These are phyloP conservation scores for Crotalus tigris DNA, from an alignment of 2,113 vertebrate genomes.

Conservation along the genomic window DNA sequence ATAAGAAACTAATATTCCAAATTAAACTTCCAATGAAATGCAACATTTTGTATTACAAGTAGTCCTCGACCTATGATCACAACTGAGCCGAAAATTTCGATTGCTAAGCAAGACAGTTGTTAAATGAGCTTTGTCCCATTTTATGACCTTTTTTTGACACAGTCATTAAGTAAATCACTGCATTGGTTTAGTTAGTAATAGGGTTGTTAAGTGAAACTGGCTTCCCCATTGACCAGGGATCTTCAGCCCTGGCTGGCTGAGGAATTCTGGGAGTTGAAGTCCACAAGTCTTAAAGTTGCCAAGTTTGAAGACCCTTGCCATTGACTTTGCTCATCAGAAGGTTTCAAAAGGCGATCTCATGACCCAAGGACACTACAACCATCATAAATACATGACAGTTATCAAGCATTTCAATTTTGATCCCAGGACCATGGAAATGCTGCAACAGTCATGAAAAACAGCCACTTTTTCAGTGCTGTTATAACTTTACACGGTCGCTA, in stretches of 20 bases:
- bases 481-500: neutral
- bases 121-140: neutral
- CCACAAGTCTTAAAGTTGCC: no score
- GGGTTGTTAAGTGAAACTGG: neutral
- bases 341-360: neutral
- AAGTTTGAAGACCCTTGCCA: no score
- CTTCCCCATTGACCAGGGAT: neutral
- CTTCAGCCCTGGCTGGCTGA: no score
- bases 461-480: neutral
- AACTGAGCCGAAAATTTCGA: neutral
- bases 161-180: neutral
- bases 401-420: neutral
- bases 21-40: slow-evolving; percentile 1
- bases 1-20: neutral
- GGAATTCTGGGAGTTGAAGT: no score
- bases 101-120: neutral
- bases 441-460: neutral
- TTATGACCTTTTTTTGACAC: neutral
- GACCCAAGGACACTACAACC: neutral
- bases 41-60: neutral
- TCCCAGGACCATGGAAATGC: neutral
- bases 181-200: neutral
- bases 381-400: neutral
- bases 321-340: neutral
- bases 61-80: neutral